phyloP scores from a whole-genome alignment of 2,797 vertebrate species.

The Chromobotia macracanthus region DNA sequence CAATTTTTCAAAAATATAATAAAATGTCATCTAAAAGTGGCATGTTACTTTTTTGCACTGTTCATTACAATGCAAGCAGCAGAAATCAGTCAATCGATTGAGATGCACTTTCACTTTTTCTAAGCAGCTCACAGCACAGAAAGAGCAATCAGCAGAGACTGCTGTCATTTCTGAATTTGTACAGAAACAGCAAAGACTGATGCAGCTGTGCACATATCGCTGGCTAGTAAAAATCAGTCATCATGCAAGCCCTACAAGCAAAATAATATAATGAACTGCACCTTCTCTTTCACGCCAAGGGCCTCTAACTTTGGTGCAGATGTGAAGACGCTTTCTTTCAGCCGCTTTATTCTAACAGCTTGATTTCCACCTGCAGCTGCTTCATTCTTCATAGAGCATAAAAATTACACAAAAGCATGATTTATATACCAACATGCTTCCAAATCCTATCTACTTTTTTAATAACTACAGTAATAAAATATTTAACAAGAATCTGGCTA shows the following conservation, averaged over 20 bases:
- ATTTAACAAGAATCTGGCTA: too few species aligned
- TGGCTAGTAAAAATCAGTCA: background rate
- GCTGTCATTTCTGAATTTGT: too few species aligned
- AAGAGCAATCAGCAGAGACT: too few species aligned
- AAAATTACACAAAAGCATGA: background rate
- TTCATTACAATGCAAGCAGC: too few species aligned
- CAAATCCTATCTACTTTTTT: background rate
- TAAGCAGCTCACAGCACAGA: too few species aligned
- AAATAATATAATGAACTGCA: constrained; percentile 56
- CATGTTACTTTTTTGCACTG: too few species aligned
- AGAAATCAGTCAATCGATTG: too few species aligned
- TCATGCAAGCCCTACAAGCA: constrained; percentile 13
- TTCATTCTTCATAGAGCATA: constrained; percentile 77
- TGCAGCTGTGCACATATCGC: too few species aligned
- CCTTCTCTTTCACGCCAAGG: constrained; percentile 88
- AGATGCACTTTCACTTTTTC: too few species aligned
- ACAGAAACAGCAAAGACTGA: too few species aligned
- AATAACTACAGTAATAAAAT: too few species aligned
- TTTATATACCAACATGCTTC: background rate
- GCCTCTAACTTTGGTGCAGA: constrained; percentile 83
- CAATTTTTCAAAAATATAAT: background rate
- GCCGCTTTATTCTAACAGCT: constrained; percentile 92
- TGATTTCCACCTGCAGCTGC: constrained; percentile 84
- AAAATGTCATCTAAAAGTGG: too few species aligned
- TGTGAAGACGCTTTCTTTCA: constrained; percentile 86